Base-by-base conservation (phyloP, 2,888 invertebrate genomes). In the Drosophila atripex region DNA sequence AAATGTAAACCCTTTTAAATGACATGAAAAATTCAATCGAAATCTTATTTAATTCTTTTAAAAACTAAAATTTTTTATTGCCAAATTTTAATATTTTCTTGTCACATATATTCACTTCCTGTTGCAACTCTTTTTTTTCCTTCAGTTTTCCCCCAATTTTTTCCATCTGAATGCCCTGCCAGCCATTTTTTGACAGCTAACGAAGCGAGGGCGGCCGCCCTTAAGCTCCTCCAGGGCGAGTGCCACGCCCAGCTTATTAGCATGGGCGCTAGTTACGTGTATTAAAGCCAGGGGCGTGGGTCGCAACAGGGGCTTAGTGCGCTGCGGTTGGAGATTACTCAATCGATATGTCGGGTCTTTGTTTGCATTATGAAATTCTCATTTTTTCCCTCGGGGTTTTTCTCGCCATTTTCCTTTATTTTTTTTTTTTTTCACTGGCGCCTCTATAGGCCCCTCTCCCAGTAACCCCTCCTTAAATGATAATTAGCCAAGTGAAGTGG, bases 211-310 rank as follows among this genome's bases (percentile, higher is more conserved):
- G 18, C 41, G 32, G 41, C 21, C 47, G 41, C 21, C 47, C 68
- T 61, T 41, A 55, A 46, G 74, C 30, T 55, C 73, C 70, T 75
- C 47, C 21, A 59, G 60, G 66, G 35, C 25, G 35, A 32, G 14
- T 45, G 76, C 74, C 83, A 79, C 83, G 75, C 83, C 83, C 77
- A 53, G 61, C 73, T 78, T 76, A 77, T 78, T 76, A 78, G 73
- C 58, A 25, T 64, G 56, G 56, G 60, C 53, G 72, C 47, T 53
- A 65, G 51, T 58, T 70, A 70, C 70, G 63, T 63, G 59, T 30
- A 11, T 30, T 14, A 12, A 9, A n/a, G 39, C 41, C 25, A 11
- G 41, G 14, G 25, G 47, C n/a, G 16, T 2, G 18, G n/a, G 28
- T 18, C 7, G 43, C 21, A 11, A 9, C 43, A 5, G 14, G 38